Percentiles rank a stretch among this genome's conserved stretches.
Evolutionary conservation across 2,888 invertebrate genomes (phyloP).

Genomic region (Quadriops clusia): DNA sequence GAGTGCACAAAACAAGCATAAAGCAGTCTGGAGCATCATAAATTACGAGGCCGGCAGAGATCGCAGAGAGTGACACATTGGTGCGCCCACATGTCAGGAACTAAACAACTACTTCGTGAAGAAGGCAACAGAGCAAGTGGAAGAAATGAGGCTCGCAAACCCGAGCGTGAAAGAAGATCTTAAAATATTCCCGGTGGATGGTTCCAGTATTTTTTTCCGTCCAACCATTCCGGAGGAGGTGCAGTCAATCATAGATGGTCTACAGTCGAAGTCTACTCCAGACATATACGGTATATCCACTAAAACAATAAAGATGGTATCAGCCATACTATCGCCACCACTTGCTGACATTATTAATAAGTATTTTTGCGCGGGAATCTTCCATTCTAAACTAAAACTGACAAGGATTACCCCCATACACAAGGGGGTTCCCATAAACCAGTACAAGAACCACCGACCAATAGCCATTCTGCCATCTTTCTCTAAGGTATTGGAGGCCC

Average conservation of each 20-base stretch:
- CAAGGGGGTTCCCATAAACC: background rate
- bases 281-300: conserved; percentile 1
- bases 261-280: background rate
- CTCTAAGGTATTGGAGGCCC: conserved; percentile 1
- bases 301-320: background rate
- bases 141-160: too few species aligned
- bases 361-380: background rate
- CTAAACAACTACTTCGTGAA: too few species aligned
- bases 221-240: background rate
- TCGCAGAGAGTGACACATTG: too few species aligned
- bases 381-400: background rate
- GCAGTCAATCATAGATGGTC: background rate
- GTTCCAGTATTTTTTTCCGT: conserved; percentile 2
- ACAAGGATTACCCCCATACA: background rate
- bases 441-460: conserved; percentile 4
- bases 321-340: background rate
- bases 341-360: background rate
- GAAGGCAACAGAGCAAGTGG: too few species aligned
- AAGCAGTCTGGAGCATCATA: background rate
- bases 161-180: too few species aligned
- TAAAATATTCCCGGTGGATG: background rate
- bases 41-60: too few species aligned
- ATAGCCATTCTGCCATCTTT: conserved; percentile 3
- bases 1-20: background rate
- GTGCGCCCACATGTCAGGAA: background rate